phyloP scores from a whole-genome alignment of 2,797 vertebrate genomes.

The Pangasius krempfi region DNA sequence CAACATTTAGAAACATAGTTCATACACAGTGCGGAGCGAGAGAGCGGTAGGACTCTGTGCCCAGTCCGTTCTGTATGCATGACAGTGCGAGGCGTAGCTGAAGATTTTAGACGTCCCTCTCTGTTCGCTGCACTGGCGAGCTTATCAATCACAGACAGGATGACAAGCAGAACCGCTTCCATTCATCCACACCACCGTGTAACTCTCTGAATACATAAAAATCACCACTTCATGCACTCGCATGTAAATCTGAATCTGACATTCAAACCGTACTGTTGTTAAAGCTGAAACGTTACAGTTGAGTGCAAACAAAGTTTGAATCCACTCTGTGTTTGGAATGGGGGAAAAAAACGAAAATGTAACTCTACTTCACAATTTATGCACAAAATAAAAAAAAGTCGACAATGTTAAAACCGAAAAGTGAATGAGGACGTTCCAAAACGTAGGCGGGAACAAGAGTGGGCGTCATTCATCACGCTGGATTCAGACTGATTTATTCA shows the following conservation, averaged over 20 bases:
- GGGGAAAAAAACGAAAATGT: neutral
- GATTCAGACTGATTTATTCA: neutral
- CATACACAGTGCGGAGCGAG: neutral
- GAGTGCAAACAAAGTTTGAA: neutral
- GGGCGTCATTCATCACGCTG: neutral
- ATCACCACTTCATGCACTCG: conserved; percentile 6
- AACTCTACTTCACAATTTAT: neutral
- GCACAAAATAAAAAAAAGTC: neutral
- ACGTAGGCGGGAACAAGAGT: neutral
- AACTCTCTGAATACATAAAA: conserved; percentile 54
- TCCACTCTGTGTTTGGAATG: neutral
- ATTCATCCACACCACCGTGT: conserved; percentile 44
- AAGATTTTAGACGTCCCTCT: conserved; percentile 44
- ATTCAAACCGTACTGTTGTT: conserved; percentile 6
- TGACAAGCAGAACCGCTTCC: conserved; percentile 56
- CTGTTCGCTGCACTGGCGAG: conserved; percentile 49
- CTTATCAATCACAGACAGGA: conserved; percentile 51
- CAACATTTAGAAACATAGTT: conserved; percentile 12
- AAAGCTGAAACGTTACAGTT: neutral
- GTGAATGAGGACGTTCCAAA: neutral
- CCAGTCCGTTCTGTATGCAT: conserved; percentile 36
- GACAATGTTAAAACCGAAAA: neutral
- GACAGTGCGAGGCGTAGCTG: conserved; percentile 38
- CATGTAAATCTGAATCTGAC: conserved; percentile 34
- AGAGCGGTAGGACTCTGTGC: neutral